A percentile compares a stretch with the other conserved stretches of the same genome.
Evolutionary conservation across 2,797 vertebrate species (phyloP).

Genomic region (Sternarchorhynchus goeldii): DNA sequence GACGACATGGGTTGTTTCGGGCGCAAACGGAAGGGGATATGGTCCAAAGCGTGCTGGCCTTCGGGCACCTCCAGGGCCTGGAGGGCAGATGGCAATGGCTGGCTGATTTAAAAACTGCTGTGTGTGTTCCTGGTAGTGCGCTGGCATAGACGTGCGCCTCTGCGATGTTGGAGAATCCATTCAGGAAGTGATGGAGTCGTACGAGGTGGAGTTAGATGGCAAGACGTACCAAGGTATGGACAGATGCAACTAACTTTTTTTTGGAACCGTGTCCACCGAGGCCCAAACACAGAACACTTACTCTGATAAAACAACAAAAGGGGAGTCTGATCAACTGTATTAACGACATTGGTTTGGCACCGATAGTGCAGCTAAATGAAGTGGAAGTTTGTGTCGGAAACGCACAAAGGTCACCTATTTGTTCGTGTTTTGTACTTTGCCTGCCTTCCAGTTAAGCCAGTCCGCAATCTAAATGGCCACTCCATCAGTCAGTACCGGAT

Average conservation of each 20-base stretch:
- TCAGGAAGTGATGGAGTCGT: slow-evolving; percentile 99
- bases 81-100: too few species aligned
- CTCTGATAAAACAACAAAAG: too few species aligned
- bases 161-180: slow-evolving; percentile 96
- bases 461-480: slow-evolving; percentile 97
- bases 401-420: background rate
- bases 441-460: slow-evolving; percentile 86
- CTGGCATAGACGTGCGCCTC: slow-evolving; percentile 95
- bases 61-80: too few species aligned
- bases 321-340: too few species aligned
- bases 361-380: too few species aligned
- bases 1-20: too few species aligned
- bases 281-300: too few species aligned
- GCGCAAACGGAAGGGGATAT: too few species aligned
- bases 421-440: background rate
- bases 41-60: too few species aligned
- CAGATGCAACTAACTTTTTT: background rate
- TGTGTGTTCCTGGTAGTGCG: slow-evolving; percentile 76
- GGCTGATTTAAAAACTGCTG: background rate
- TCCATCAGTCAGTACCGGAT: slow-evolving; percentile 98
- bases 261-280: too few species aligned
- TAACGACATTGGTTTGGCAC: too few species aligned
- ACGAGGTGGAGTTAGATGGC: slow-evolving; percentile 96
- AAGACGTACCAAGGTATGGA: slow-evolving; percentile 96
- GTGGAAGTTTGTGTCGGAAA: background rate